Evolutionary conservation across 1,140 invertebrate genomes (phyloP).

Genomic region (Gonioctena quinquepunctata): DNA sequence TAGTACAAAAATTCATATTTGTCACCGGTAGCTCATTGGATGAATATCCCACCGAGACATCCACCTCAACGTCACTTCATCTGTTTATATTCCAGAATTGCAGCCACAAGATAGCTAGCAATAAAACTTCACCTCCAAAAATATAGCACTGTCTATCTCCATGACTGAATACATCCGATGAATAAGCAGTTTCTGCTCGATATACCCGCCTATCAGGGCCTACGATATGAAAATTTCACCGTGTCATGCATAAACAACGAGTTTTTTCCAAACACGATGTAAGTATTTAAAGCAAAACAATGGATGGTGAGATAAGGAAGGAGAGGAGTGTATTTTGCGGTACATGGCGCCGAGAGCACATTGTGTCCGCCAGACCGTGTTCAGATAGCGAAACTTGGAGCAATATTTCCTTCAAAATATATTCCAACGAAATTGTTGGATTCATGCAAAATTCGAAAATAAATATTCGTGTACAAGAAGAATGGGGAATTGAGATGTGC

Average conservation of each 20-base stretch:
- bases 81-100: no score
- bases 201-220: neutral
- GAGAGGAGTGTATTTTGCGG: conserved; percentile 4
- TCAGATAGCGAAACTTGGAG: conserved; percentile 6
- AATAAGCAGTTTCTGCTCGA: neutral
- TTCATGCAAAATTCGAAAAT: neutral
- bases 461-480: no score
- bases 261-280: neutral
- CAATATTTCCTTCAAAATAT: conserved; percentile 1
- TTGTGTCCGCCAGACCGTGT: conserved; percentile 12
- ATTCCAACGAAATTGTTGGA: neutral
- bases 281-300: conserved; percentile 16
- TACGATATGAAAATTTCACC: neutral
- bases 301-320: conserved; percentile 12
- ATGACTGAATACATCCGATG: neutral
- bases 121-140: no score
- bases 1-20: no score
- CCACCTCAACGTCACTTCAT: no score
- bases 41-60: no score
- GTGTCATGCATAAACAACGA: neutral
- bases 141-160: neutral
- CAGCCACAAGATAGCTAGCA: no score
- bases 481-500: no score
- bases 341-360: neutral
- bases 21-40: no score